Evolutionary conservation across 2,113 vertebrate species (phyloP).

Genomic region (Hemibagrus wyckioides): DNA sequence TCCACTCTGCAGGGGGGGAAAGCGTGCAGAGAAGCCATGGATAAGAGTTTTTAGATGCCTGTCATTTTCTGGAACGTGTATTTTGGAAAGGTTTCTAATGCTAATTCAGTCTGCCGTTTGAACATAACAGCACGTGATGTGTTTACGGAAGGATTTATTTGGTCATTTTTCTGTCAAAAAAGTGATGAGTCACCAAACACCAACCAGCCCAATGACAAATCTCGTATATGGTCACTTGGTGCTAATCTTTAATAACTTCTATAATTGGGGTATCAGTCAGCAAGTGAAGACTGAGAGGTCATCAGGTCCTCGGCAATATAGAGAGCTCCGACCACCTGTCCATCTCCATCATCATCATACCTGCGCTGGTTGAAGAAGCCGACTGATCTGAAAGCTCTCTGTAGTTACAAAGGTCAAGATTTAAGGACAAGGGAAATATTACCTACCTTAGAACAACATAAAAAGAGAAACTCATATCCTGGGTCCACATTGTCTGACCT

Average conservation of each 20-base stretch:
- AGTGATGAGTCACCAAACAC: background rate
- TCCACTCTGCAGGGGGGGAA: constrained; percentile 9
- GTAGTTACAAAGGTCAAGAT: constrained; percentile 30
- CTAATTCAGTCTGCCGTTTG: background rate
- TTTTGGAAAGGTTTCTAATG: background rate
- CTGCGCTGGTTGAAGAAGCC: background rate
- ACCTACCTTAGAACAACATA: background rate
- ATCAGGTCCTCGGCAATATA: background rate
- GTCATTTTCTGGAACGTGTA: constrained; percentile 11
- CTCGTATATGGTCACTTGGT: background rate
- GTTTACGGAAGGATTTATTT: background rate
- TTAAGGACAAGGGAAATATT: background rate
- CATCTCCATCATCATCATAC: background rate
- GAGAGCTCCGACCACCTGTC: background rate
- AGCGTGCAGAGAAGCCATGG: constrained; percentile 14
- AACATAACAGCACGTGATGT: background rate
- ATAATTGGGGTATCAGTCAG: constrained; percentile 22
- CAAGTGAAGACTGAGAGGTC: background rate
- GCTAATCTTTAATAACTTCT: background rate
- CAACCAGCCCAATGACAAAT: background rate
- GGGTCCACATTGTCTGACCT: background rate
- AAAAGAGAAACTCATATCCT: constrained; percentile 14
- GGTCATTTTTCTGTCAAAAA: background rate
- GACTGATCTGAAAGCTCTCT: background rate
- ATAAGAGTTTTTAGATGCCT: constrained; percentile 25